Evolutionary conservation across 2,113 vertebrate genomes (phyloP).

Genomic region (Struthio camelus): DNA sequence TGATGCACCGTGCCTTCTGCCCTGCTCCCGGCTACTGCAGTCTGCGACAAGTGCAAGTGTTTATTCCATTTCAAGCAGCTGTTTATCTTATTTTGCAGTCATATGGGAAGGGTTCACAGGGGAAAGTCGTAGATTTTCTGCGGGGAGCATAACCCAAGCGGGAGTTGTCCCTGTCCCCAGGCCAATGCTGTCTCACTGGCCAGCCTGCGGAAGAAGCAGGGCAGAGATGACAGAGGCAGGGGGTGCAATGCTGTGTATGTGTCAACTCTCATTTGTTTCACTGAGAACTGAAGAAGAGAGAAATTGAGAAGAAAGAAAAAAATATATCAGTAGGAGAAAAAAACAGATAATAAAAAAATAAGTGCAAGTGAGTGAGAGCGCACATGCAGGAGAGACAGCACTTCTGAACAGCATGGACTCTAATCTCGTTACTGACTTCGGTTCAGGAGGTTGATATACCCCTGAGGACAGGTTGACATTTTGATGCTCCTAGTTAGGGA

Average conservation of each 20-base stretch:
- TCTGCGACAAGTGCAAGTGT: not conserved
- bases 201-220: not conserved
- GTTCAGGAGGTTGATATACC: slow-evolving; percentile 63
- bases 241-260: not conserved
- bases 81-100: not conserved
- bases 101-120: not conserved
- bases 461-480: slow-evolving; percentile 77
- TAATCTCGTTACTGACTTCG: slow-evolving; percentile 51
- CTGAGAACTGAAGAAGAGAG: not conserved
- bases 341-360: not conserved
- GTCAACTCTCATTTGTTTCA: not conserved
- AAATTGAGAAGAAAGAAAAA: not conserved
- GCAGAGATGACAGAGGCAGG: not conserved
- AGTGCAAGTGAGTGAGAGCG: not conserved
- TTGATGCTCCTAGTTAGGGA: slow-evolving; percentile 72
- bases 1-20: too few species aligned
- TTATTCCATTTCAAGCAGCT: not conserved
- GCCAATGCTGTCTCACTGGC: not conserved
- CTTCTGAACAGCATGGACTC: not conserved
- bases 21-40: not conserved
- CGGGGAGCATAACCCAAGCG: fast-evolving
- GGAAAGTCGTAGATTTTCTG: not conserved
- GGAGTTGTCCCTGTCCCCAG: not conserved
- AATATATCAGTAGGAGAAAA: not conserved
- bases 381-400: not conserved